Evolutionary conservation across 2,113 vertebrate species (phyloP).

Genomic region (Cnemophilus loriae): DNA sequence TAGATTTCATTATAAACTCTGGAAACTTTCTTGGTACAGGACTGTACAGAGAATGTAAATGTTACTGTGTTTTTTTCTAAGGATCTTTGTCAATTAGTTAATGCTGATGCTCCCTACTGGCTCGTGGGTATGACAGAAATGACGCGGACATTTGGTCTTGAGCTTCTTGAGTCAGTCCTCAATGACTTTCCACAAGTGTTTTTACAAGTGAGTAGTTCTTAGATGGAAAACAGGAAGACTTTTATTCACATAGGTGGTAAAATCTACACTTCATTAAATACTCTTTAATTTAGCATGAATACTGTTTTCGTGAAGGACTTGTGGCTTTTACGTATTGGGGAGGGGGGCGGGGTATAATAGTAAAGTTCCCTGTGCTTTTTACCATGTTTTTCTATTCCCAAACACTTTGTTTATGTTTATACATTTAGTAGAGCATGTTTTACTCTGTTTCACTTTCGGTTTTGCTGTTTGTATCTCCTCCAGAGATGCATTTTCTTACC

Average conservation of each 20-base stretch:
- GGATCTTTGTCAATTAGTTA: slow-evolving; percentile 97
- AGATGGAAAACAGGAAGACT: neutral
- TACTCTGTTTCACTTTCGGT: neutral
- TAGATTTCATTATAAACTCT: neutral
- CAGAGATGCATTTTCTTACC: neutral
- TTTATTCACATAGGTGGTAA: neutral
- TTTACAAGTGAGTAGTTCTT: slow-evolving; percentile 79
- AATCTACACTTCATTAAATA: neutral
- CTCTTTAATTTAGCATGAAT: neutral
- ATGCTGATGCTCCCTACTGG: slow-evolving; percentile 98
- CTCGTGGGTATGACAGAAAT: slow-evolving; percentile 99
- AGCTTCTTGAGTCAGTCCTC: slow-evolving; percentile 95
- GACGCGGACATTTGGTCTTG: slow-evolving; percentile 95
- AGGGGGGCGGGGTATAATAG: accelerated
- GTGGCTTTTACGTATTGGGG: neutral
- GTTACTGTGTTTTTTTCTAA: slow-evolving; percentile 57
- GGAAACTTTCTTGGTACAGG: neutral
- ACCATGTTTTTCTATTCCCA: neutral
- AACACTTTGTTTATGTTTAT: neutral
- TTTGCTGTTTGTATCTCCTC: neutral
- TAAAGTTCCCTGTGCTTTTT: neutral
- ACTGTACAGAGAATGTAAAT: neutral
- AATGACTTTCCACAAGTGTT: slow-evolving; percentile 97
- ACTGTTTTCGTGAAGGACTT: neutral
- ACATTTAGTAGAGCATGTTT: neutral